Base-by-base conservation (phyloP, 2,888 invertebrate species). In the Ichneumoninae sp. region DNA sequence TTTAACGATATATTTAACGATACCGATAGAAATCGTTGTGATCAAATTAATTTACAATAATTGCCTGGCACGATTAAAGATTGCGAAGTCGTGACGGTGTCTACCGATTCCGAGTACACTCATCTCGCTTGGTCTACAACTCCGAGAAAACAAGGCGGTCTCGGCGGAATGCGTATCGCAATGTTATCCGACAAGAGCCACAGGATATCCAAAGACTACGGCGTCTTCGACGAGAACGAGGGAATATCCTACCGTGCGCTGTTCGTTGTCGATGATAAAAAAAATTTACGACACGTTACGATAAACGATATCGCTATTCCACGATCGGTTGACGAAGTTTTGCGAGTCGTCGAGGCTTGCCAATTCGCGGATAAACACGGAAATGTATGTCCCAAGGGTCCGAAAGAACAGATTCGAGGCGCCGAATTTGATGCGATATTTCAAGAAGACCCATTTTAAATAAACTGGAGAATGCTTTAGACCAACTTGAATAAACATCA, bases 231-330 rank as follows among this genome's bases (percentile, higher is more conserved):
- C 93, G 98, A 98, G 93, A 97, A 97, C 89, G 96, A 96, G 76
- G 99, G 99, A 87, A 95, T 98, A 84, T 97, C 98, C 30, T 97
- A 96, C 95, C 96, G 98, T 88, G 99, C 98, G 0, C 95, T 99
- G 16, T 99, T 98, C 95, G 97, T 99, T 94, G 98, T 99, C 92
- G 99, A 99, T 92, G 96, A 95, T 79, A 95, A 96, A 81, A 97
- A 98, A 93, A 96, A 96, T 90, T 95, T 99, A 87, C 95, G 99
- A 0, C 99, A 99, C 95, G 96, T 98, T 90, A 98, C 99, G 86
- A 95, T 99, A 92, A 99, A 98, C 94, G 99, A 99, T 94, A 95
- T 98, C 92, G 98, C 98, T 0, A 98, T 99, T 3, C 98, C 99
- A 47, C 95, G 97, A 92, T 96, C 96, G 0, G 98, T 99, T 0